Base-by-base conservation (phyloP, 2,797 vertebrate genomes). In the Semotilus atromaculatus region DNA sequence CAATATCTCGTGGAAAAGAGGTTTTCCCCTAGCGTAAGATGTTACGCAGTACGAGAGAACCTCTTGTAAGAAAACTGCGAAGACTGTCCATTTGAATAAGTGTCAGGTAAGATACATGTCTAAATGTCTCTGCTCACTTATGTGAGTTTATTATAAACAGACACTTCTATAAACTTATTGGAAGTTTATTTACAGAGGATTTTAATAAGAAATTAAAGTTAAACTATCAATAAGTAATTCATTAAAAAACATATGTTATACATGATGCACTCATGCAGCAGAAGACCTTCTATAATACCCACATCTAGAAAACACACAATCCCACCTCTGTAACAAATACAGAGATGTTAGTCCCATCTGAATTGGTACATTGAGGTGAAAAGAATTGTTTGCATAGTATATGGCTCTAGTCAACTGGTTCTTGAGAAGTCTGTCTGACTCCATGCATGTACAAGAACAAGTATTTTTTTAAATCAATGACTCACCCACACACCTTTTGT, bases 401-500 rank as follows among this genome's bases (percentile, higher is more conserved):
- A n/a, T n/a, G 14, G 6, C 26, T 64, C 5, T 7, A 53, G 48
- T 53, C 45, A 23, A 18, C 43, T 62, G 45, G 8, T 73, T 21
- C 8, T 8, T 48, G n/a, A 48, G 43, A 71, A 45, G n/a, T 45
- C 23, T 70, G 18, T 67, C 34, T 71, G 40, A 72, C 9, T 36
- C 66, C 34, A 67, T 68, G 66, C 31, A 67, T 21, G 19, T 36
- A 21, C 43, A 29, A 72, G n/a, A 72, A 29, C 13, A 31, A 21
- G 43, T 53, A 36, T 53, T 23, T 74, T 29, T 55, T 31, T 75
- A 75, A 19, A 75, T 36, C 1, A 4, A 43, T 55, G 72, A 75
- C 29, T 73, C 71, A 31, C 48, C 45, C 29, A 75, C 72, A 53
- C 19, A 75, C 72, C 72, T 75, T 75, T 75, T 55, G 72, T 55